Evolutionary conservation across 2,113 vertebrate species (phyloP).

Genomic region (Sphaerodactylus townsendi): DNA sequence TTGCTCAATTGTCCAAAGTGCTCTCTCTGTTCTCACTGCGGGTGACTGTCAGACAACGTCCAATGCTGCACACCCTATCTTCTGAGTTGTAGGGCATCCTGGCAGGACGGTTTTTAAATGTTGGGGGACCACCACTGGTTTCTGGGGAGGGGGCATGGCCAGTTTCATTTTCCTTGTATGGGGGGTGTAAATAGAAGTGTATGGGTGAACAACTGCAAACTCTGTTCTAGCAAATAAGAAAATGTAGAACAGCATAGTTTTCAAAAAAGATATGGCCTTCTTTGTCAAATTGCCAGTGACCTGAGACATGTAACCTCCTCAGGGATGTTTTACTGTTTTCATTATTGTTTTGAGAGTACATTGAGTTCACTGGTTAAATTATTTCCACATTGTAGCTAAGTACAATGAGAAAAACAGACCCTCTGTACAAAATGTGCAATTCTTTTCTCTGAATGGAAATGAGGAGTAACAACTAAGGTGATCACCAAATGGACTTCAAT

Average conservation of each 20-base stretch:
- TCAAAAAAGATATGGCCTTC: conserved; percentile 27
- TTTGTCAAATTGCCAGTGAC: conserved; percentile 41
- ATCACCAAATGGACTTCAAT: background rate
- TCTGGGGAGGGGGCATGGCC: too few relatives aligned
- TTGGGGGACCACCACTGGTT: too few relatives aligned
- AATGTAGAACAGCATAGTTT: conserved; percentile 46
- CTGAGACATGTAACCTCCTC: conserved; percentile 41
- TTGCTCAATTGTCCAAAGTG: too few relatives aligned
- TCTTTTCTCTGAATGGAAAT: background rate
- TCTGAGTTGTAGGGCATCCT: too few relatives aligned
- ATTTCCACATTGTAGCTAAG: conserved; percentile 8
- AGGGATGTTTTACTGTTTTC: conserved; percentile 23
- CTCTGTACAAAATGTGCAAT: background rate
- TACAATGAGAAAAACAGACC: background rate
- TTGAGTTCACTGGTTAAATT: conserved; percentile 32
- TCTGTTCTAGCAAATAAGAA: conserved; percentile 4
- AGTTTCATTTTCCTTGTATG: accelerated
- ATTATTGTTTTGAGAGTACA: background rate
- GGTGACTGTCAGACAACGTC: too few relatives aligned
- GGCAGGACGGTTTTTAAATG: too few relatives aligned
- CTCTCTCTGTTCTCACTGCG: too few relatives aligned
- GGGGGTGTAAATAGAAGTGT: background rate
- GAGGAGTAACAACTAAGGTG: background rate
- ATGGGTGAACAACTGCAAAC: background rate
- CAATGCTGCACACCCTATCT: too few relatives aligned